These are phyloP conservation scores for Drosophila repletoides DNA, from an alignment of 1,140 invertebrate genomes.

Conservation along the genomic window DNA sequence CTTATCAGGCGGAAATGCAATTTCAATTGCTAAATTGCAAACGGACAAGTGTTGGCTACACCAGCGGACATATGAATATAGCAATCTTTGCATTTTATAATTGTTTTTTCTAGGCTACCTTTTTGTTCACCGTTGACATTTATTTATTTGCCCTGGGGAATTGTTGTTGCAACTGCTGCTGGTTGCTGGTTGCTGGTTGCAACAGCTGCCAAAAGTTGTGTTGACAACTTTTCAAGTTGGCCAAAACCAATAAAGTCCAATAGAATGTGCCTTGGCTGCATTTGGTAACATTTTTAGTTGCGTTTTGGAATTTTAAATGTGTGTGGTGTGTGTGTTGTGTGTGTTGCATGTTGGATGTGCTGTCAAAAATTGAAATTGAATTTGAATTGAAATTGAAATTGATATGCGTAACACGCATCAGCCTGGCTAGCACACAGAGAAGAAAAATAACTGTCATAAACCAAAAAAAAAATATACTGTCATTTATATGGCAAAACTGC, in stretches of 20 bases:
- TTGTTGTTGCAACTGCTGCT: slow-evolving; percentile 46
- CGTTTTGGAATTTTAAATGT: slow-evolving; percentile 11
- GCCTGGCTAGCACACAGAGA: slow-evolving; percentile 22
- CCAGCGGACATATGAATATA: slow-evolving; percentile 24
- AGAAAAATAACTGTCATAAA: slow-evolving; percentile 64
- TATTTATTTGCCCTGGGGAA: slow-evolving; percentile 77
- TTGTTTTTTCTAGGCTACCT: slow-evolving; percentile 71
- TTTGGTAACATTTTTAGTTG: slow-evolving; percentile 49
- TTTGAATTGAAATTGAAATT: slow-evolving; percentile 79
- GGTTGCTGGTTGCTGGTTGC: too few species aligned
- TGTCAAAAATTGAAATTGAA: slow-evolving; percentile 76
- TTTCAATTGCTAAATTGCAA: slow-evolving; percentile 41
- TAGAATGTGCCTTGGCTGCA: slow-evolving; percentile 56
- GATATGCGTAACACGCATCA: slow-evolving; percentile 64
- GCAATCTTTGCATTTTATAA: slow-evolving; percentile 70
- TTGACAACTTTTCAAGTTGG: slow-evolving; percentile 70
- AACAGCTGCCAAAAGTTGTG: slow-evolving; percentile 15
- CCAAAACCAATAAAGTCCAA: slow-evolving; percentile 66
- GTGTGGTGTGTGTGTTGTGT: neutral
- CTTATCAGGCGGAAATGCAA: slow-evolving; percentile 58
- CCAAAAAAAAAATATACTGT: slow-evolving; percentile 60
- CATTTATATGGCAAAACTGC: slow-evolving; percentile 74
- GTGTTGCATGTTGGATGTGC: slow-evolving; percentile 38
- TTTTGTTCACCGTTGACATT: slow-evolving; percentile 70
- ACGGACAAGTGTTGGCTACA: slow-evolving; percentile 2